These are phyloP conservation scores for Hirtodrosophila confusa DNA, from an alignment of 2,888 invertebrate genomes.

Conservation along the genomic window DNA sequence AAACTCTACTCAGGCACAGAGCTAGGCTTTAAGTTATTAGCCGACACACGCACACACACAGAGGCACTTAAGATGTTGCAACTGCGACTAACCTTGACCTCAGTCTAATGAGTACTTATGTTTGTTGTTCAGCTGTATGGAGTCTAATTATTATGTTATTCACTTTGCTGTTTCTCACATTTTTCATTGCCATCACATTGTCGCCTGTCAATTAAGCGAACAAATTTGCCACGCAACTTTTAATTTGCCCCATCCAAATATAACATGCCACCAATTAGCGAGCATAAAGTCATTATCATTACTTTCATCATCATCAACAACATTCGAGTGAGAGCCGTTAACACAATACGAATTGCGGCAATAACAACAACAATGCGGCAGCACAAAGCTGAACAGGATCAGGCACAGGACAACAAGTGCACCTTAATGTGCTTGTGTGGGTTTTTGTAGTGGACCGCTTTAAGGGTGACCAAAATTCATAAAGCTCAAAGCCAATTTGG, in stretches of 20 bases:
- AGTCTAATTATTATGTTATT: slow-evolving; percentile 6
- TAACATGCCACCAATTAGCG: slow-evolving; percentile 37
- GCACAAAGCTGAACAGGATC: slow-evolving; percentile 15
- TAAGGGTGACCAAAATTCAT: neutral
- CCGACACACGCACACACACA: neutral
- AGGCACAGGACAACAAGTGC: neutral
- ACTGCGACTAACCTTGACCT: slow-evolving; percentile 33
- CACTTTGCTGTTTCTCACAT: neutral
- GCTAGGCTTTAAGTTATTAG: slow-evolving; percentile 34
- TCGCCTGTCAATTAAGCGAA: slow-evolving; percentile 10
- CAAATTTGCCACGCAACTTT: slow-evolving; percentile 10
- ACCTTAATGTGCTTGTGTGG: neutral
- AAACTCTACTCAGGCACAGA: slow-evolving; percentile 5
- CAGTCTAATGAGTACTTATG: slow-evolving; percentile 1
- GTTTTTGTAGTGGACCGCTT: neutral
- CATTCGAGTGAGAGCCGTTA: slow-evolving; percentile 3
- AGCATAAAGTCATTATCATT: slow-evolving; percentile 9
- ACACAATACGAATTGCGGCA: slow-evolving; percentile 1
- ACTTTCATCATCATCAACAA: slow-evolving; percentile 7
- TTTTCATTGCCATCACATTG: slow-evolving; percentile 1
- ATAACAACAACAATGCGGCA: too few relatives aligned
- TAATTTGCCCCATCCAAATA: slow-evolving; percentile 25
- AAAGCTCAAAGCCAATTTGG: neutral
- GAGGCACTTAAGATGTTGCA: neutral
- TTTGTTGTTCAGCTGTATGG: neutral